Evolutionary conservation across 1,140 invertebrate genomes (phyloP).

Genomic region (Zaprionus gabonicus): DNA sequence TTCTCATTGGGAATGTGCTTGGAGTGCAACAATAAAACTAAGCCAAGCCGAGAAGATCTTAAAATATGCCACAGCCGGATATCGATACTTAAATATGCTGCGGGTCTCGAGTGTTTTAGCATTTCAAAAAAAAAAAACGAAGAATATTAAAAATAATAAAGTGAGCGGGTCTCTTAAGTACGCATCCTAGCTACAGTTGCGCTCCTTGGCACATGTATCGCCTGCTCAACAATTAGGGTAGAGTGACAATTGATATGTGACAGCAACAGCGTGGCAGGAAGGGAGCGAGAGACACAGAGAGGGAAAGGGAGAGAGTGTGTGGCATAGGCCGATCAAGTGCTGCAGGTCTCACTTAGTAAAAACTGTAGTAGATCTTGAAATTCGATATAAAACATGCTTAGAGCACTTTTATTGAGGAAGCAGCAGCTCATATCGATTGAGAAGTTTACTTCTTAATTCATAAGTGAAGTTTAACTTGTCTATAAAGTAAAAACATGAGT

Average conservation of each 20-base stretch:
- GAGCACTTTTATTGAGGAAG: not conserved
- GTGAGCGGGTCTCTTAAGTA: conserved; percentile 37
- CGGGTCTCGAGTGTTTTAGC: conserved; percentile 38
- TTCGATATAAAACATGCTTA: not conserved
- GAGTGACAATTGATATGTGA: conserved; percentile 72
- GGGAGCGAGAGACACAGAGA: not conserved
- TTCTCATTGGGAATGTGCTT: conserved; percentile 59
- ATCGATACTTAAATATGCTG: conserved; percentile 68
- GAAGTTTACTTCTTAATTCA: not conserved
- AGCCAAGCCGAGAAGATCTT: conserved; percentile 49
- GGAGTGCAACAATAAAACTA: conserved; percentile 21
- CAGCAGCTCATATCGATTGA: not conserved
- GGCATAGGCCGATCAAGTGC: conserved; percentile 4
- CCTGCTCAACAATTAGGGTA: conserved; percentile 58
- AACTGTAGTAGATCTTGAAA: not conserved
- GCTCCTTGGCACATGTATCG: conserved; percentile 55
- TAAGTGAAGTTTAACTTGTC: too few relatives aligned
- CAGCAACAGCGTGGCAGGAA: conserved; percentile 14
- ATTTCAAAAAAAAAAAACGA: conserved; percentile 27
- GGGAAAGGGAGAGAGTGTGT: conserved; percentile 11
- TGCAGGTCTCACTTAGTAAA: not conserved
- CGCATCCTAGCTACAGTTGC: conserved; percentile 33
- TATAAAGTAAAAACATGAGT: too few relatives aligned
- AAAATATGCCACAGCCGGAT: conserved; percentile 70
- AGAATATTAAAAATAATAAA: conserved; percentile 41